Conservation (phyloP, 2,797 vertebrate genomes). For the Sylvia borin region DNA sequence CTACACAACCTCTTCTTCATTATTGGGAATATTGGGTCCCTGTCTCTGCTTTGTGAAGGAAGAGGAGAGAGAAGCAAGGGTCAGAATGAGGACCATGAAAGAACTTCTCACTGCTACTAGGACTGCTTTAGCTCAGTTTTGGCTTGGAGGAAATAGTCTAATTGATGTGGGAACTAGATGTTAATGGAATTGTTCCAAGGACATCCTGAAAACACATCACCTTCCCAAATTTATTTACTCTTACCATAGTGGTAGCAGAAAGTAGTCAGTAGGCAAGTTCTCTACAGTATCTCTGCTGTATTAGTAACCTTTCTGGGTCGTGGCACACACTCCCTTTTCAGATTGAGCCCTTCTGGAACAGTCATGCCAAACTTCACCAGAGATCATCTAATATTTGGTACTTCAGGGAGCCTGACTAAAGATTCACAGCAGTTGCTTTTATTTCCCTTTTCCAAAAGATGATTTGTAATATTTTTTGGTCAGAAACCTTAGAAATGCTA, state of each 20-base stretch:
- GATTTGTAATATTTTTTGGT: not conserved
- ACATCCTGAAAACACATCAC: not conserved
- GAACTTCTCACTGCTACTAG: not conserved
- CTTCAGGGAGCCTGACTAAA: not conserved
- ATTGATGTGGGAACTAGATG: not conserved
- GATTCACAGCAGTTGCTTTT: not conserved
- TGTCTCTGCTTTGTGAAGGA: not conserved
- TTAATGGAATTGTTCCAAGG: not conserved
- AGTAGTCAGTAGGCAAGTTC: not conserved
- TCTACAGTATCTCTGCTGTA: not conserved
- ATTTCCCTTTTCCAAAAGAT: not conserved
- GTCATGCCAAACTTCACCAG: not conserved
- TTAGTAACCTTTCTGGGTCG: not conserved
- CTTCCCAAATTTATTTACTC: not conserved
- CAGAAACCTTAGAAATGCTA: not conserved
- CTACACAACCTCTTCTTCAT: not conserved
- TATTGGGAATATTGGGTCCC: not conserved
- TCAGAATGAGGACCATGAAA: not conserved
- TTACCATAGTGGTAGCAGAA: not conserved
- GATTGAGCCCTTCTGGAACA: not conserved
- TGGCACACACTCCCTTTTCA: rapidly evolving
- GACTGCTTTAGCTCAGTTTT: not conserved
- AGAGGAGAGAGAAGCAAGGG: not conserved
- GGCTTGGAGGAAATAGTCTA: not conserved
- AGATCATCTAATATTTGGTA: not conserved